A percentile compares a stretch with the other conserved stretches of the same genome.
Conservation (phyloP, 2,797 vertebrate species). For the Denticeps clupeoides region DNA sequence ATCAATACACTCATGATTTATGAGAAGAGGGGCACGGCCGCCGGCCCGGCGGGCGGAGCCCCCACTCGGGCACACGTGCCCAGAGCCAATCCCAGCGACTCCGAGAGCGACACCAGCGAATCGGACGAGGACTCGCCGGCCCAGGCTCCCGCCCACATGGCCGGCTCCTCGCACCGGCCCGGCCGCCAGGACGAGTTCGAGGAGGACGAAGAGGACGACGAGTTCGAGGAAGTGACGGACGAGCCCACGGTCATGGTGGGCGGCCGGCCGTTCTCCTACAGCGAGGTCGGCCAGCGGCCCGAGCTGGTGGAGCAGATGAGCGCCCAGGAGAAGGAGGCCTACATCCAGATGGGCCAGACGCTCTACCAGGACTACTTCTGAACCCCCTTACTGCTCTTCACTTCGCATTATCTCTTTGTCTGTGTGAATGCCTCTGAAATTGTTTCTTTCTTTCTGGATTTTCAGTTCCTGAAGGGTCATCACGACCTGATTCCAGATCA, state of each 20-base stretch:
- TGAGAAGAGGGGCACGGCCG: conserved; percentile 70
- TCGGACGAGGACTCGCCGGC: conserved; percentile 80
- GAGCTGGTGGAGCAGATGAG: conserved; percentile 94
- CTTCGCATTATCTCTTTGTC: too few relatives aligned
- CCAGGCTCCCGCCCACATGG: conserved; percentile 31
- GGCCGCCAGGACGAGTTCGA: conserved; percentile 31
- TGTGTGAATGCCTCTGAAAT: too few relatives aligned
- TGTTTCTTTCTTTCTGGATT: too few relatives aligned
- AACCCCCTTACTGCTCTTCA: too few relatives aligned
- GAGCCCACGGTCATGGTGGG: conserved; percentile 80
- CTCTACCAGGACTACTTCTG: conserved; percentile 84
- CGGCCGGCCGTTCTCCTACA: conserved; percentile 71
- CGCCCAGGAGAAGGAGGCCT: conserved; percentile 84
- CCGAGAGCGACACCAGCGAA: conserved; percentile 94
- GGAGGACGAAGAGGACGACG: conserved; percentile 78
- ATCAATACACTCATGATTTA: conserved; percentile 96
- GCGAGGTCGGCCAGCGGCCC: conserved; percentile 84
- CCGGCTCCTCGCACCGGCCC: conserved; percentile 29
- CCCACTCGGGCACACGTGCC: conserved; percentile 43
- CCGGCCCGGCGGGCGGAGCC: conserved; percentile 21
- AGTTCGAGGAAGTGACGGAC: conserved; percentile 87
- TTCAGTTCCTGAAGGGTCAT: too few relatives aligned
- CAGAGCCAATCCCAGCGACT: conserved; percentile 65
- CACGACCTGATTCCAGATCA: too few relatives aligned
- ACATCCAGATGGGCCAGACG: conserved; percentile 89